Percentiles rank a stretch among this genome's conserved stretches.
phyloP scores from a whole-genome alignment of 2,888 invertebrate species.

The Phoenoteleia sp. region DNA sequence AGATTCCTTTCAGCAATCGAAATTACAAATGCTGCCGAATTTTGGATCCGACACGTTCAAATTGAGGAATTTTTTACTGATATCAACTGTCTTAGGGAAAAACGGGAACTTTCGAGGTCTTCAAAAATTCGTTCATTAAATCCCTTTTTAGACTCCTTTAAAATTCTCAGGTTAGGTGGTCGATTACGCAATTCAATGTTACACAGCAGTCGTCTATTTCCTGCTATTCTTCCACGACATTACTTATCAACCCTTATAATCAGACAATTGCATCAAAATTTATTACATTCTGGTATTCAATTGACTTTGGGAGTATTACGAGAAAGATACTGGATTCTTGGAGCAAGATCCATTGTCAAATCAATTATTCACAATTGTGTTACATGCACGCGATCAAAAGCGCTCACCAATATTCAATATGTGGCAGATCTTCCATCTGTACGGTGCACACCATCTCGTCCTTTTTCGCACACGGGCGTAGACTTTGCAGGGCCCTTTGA shows the following conservation, averaged over 20 bases:
- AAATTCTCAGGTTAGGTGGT: constrained; percentile 19
- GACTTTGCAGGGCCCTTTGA: constrained; percentile 1
- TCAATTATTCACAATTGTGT: constrained; percentile 31
- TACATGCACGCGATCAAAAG: not conserved
- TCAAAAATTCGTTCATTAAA: not conserved
- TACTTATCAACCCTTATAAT: constrained; percentile 13
- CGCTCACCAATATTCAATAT: not conserved
- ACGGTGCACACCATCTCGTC: not conserved
- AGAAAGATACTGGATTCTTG: constrained; percentile 12
- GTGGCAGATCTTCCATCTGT: not conserved
- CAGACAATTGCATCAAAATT: constrained; percentile 29
- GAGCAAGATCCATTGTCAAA: constrained; percentile 8
- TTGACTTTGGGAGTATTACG: constrained; percentile 16
- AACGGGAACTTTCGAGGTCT: too few species aligned
- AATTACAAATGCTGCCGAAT: not conserved
- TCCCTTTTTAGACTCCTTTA: constrained; percentile 6
- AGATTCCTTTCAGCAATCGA: not conserved
- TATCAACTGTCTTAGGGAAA: too few species aligned
- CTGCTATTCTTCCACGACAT: constrained; percentile 15
- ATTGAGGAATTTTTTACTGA: too few species aligned
- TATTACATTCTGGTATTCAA: constrained; percentile 11
- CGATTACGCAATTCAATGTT: constrained; percentile 21
- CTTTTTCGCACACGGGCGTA: not conserved
- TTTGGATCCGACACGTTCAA: too few species aligned
- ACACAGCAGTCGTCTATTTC: constrained; percentile 3